Percentiles rank a stretch among this genome's conserved stretches.
Evolutionary conservation across 2,888 invertebrate species (phyloP).

Genomic region (Quadroppia sp.): DNA sequence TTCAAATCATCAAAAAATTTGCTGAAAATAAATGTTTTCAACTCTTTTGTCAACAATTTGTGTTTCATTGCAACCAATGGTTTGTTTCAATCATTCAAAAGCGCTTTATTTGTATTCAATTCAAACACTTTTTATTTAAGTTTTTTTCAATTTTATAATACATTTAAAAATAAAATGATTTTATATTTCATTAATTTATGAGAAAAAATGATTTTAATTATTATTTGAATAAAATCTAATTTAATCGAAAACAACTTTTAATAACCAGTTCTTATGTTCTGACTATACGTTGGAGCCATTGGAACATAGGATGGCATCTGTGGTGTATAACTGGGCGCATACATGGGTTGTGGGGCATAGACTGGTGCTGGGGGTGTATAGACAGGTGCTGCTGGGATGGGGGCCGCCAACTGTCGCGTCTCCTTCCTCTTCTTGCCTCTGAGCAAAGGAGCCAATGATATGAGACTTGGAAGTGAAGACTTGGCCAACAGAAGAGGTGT

Average conservation of each 20-base stretch:
- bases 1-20: background rate
- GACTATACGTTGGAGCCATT: conserved; percentile 8
- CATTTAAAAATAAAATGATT: background rate
- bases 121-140: background rate
- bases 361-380: background rate
- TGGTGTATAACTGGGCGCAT: background rate
- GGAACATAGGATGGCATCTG: background rate
- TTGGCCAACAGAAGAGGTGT: conserved; percentile 1
- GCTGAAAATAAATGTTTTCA: background rate
- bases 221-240: too few species aligned
- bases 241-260: background rate
- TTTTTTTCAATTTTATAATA: background rate
- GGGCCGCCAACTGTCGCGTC: background rate
- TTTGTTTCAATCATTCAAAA: background rate
- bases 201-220: background rate
- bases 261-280: background rate
- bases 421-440: background rate
- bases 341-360: background rate
- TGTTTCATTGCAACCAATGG: background rate
- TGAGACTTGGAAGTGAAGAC: background rate
- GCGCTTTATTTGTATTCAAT: background rate
- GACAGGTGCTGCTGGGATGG: background rate
- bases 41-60: background rate
- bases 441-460: conserved; percentile 12
- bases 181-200: background rate